Conservation (phyloP, 2,888 invertebrate species). For the Apotomis capreana region DNA sequence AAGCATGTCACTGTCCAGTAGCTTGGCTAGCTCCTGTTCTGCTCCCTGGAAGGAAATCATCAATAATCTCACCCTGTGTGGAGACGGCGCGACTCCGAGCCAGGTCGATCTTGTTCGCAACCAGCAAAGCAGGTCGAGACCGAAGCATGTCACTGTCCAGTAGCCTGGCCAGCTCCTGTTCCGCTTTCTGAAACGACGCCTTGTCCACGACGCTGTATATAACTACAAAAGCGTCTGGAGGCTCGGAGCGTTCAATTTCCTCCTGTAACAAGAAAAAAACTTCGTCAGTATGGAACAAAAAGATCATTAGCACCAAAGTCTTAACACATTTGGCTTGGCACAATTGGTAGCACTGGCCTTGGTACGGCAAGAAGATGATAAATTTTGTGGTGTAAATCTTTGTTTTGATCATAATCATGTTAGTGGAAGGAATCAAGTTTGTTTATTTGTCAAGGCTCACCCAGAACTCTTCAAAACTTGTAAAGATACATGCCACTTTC, state of each 20-base stretch:
- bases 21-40: constrained; percentile 89
- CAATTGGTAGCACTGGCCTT: too few relatives aligned
- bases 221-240: constrained; percentile 93
- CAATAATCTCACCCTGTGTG: constrained; percentile 88
- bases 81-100: constrained; percentile 95
- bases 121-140: constrained; percentile 91
- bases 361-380: too few relatives aligned
- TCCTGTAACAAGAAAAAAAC: constrained; percentile 78
- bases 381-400: too few relatives aligned
- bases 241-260: constrained; percentile 87
- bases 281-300: too few relatives aligned
- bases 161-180: constrained; percentile 89
- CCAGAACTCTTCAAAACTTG: too few relatives aligned
- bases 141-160: constrained; percentile 91
- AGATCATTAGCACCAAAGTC: too few relatives aligned
- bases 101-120: constrained; percentile 97
- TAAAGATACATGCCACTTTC: too few relatives aligned
- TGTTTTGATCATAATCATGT: too few relatives aligned
- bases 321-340: too few relatives aligned
- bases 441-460: too few relatives aligned
- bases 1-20: constrained; percentile 91
- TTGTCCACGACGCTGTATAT: constrained; percentile 97
- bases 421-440: too few relatives aligned
- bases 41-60: constrained; percentile 87
- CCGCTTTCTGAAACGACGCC: constrained; percentile 92